Percentiles rank a stretch among this genome's conserved stretches.
Conservation (phyloP, 2,113 vertebrate genomes). For the Phrynosoma blainvillii region DNA sequence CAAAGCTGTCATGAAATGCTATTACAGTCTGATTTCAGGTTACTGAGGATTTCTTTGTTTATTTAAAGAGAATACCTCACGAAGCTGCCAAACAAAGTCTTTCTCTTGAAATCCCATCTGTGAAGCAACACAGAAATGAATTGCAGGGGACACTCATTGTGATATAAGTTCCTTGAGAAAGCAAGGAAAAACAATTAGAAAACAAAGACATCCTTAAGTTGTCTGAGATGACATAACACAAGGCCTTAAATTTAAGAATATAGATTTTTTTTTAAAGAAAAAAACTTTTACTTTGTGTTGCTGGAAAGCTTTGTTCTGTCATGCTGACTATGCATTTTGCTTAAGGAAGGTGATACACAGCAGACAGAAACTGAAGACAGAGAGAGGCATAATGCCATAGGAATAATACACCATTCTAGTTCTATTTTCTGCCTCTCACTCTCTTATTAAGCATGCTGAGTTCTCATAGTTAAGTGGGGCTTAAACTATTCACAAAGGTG, state of each 20-base stretch:
- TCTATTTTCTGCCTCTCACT: background rate
- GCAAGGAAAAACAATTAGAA: background rate
- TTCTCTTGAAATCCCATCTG: background rate
- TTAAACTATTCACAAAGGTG: background rate
- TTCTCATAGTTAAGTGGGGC: background rate
- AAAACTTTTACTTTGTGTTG: background rate
- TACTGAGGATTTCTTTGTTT: background rate
- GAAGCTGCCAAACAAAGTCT: background rate
- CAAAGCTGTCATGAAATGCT: background rate
- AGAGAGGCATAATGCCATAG: background rate
- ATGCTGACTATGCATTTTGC: constrained; percentile 19
- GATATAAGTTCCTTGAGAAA: background rate
- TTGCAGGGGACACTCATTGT: background rate
- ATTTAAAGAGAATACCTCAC: background rate
- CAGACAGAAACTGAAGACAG: background rate
- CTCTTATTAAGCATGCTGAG: background rate
- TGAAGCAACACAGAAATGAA: background rate
- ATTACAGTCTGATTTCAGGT: background rate
- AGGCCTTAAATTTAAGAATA: background rate
- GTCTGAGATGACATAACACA: background rate
- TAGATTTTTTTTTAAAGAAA: background rate
- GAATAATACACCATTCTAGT: background rate
- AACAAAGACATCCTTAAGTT: background rate
- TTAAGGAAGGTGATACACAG: background rate
- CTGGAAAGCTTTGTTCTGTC: background rate